A percentile compares a stretch with the other conserved stretches of the same genome.
Conservation (phyloP, 2,888 invertebrate genomes). For the Epistrophe eligans region DNA sequence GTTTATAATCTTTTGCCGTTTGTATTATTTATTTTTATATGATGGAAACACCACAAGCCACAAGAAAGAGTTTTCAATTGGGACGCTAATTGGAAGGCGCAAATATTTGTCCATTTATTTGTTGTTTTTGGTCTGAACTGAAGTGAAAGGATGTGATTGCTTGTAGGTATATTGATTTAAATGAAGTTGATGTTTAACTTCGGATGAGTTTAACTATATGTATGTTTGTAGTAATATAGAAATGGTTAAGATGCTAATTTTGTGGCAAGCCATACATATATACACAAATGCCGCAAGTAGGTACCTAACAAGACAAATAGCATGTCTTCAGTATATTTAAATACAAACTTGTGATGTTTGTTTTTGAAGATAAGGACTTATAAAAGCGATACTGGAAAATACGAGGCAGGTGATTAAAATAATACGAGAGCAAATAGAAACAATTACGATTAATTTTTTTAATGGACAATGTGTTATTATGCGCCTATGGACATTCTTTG, state of each 20-base stretch:
- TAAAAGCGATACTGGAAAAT: neutral
- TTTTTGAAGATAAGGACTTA: neutral
- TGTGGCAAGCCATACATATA: constrained; percentile 38
- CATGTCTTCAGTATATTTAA: neutral
- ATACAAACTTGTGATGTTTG: neutral
- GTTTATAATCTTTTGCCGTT: constrained; percentile 11
- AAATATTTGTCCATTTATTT: constrained; percentile 68
- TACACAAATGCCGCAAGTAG: neutral
- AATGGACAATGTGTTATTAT: too few species aligned
- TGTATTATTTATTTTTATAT: neutral
- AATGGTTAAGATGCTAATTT: constrained; percentile 67
- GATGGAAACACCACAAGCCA: constrained; percentile 28
- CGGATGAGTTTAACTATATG: constrained; percentile 31
- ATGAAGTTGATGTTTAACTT: constrained; percentile 1
- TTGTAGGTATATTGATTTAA: neutral
- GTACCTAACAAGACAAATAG: neutral
- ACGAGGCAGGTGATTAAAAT: neutral
- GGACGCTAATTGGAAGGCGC: constrained; percentile 68
- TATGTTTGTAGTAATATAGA: neutral
- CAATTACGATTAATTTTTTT: neutral
- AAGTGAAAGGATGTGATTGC: constrained; percentile 47
- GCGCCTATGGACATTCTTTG: too few species aligned
- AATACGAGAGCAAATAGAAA: neutral
- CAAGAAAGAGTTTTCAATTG: constrained; percentile 54
- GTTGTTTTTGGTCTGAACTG: neutral